Base-by-base conservation (phyloP, 2,888 invertebrate species). In the Acleris cristana region DNA sequence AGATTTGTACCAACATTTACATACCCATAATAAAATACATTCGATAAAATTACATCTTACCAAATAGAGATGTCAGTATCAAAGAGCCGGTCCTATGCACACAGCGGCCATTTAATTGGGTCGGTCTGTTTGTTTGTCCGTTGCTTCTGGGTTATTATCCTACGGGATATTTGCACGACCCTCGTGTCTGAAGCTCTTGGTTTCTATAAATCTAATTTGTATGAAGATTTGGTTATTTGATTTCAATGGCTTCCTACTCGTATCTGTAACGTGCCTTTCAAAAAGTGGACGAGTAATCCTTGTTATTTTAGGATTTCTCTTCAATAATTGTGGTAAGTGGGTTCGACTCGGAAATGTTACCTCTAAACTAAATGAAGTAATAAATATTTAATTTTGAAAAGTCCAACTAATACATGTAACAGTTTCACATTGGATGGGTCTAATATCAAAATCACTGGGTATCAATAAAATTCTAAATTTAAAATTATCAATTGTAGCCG, bases 81-180 rank as follows among this genome's bases (percentile, higher is more conserved):
- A 70, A 70, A 70, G 69, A 53, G 44, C 63, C 65, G 63, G 65
- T 75, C 76, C 76, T 76, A 74, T 64, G 72, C 73, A 75, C 70
- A 76, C 75, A 75, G 49, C 49, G 67, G 69, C 70, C 72, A 73
- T 76, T 72, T 76, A 76, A 76, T 76, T 76, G 74, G 75, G 75
- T 71, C 65, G 70, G 70, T 71, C 70, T 72, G 74, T 73, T 73
- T 71, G 73, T 72, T 71, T 66, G 71, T 70, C 70, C 67, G 60
- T 56, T 55, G 57, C 72, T 69, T 69, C 65, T 69, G 72, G 69
- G 70, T 71, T 74, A 74, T 71, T 71, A 73, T 71, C 69, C 69
- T 73, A 65, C 63, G 67, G 64, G 58, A 69, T 70, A 69, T 75
- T 74, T 75, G 70, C 71, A 4, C 64, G 70, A 70, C 72, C 72